Base-by-base conservation (phyloP, 2,113 vertebrate genomes). In the Sigmodon hispidus region DNA sequence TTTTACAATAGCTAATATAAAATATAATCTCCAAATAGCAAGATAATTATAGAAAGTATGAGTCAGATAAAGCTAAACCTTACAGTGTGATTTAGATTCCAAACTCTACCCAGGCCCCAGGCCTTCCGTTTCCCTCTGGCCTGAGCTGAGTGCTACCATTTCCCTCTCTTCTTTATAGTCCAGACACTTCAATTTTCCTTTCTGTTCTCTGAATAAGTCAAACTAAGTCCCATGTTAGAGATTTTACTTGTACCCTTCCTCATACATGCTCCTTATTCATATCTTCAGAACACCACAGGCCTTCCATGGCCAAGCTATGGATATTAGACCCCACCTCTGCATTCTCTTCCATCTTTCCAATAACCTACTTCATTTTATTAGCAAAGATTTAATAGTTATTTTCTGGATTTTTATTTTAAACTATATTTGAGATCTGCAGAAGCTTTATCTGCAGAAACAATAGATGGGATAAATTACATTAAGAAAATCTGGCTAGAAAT, bases 371-470 rank as follows among this genome's bases (percentile, higher is more conserved):
- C 76, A 83, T 86, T 84, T 95, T 73, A 73, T 91, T 52, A 80
- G 11, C 19, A 19, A 86, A 61, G 52, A 55, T 77, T 95, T 88
- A 89, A 5, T 85, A n/a, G 31, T 73, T 63, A 57, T 70, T 75
- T 92, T 89, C 24, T 76, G 8, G 6, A 57, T 89, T 92, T 67
- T 13, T 93, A 19, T 63, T 91, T 50, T 91, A 87, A 93, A 24
- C 11, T 59, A 6, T 43, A 94, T 13, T 69, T 95, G 67, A 89
- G 16, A 15, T 40, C 21, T 6, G 15, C 13, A 43, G 50, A 93
- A 31, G 40, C 2, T 50, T 85, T 24, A 69, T n/a, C n/a, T n/a
- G n/a, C n/a, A n/a, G n/a, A n/a, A n/a, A n/a, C n/a, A n/a, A 57
- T 57, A 57, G 55, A 57, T 19, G 15, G 55, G 55, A 57, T 57